A percentile compares a stretch with the other conserved stretches of the same genome.
Conservation (phyloP, 2,888 invertebrate genomes). For the Philopedon plagiatum region DNA sequence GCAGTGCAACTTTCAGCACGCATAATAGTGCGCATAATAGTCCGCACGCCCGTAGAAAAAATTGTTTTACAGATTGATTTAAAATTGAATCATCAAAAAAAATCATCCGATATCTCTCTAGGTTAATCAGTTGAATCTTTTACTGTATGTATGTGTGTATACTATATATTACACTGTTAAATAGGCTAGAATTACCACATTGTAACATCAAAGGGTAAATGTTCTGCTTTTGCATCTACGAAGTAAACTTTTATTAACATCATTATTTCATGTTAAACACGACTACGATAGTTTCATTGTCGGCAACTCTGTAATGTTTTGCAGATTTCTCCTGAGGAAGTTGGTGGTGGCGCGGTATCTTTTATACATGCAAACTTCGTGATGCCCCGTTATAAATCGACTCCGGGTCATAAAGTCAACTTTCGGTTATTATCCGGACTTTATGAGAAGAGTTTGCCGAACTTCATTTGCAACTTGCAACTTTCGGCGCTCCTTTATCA, state of each 20-base stretch:
- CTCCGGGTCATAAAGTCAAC: slow-evolving; percentile 32
- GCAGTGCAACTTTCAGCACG: too few relatives aligned
- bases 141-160: too few relatives aligned
- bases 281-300: background rate
- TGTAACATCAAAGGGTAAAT: background rate
- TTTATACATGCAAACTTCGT: slow-evolving; percentile 27
- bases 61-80: too few relatives aligned
- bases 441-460: slow-evolving; percentile 39
- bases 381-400: slow-evolving; percentile 31
- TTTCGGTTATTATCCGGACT: slow-evolving; percentile 30
- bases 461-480: slow-evolving; percentile 31
- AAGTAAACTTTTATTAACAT: slow-evolving; percentile 7
- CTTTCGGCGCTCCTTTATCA: slow-evolving; percentile 15
- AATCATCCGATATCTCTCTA: too few relatives aligned
- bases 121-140: too few relatives aligned
- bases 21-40: too few relatives aligned
- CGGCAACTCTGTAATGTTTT: slow-evolving; percentile 11
- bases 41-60: too few relatives aligned
- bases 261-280: slow-evolving; percentile 25
- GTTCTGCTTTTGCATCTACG: background rate
- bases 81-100: too few relatives aligned
- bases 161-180: too few relatives aligned
- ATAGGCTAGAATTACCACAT: too few relatives aligned
- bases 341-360: slow-evolving; percentile 37
- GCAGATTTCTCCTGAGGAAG: slow-evolving; percentile 21